Base-by-base conservation (phyloP, 2,888 invertebrate genomes). In the Melanotus villosus region DNA sequence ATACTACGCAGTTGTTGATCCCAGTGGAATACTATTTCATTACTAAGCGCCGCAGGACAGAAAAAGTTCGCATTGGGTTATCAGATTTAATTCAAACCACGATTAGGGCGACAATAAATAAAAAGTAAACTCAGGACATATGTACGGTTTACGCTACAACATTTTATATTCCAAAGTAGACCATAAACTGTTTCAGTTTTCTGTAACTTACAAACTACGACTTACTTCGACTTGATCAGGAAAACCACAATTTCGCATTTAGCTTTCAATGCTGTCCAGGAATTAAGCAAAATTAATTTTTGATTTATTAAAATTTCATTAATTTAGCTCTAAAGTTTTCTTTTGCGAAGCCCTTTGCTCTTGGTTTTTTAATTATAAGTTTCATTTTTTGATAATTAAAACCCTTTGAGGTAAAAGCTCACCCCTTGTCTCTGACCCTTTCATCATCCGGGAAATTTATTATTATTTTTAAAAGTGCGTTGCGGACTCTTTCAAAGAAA, bases 51-150 rank as follows among this genome's bases (percentile, higher is more conserved):
- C 23, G 23, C 3, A n/a, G 26, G 26, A 3, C 26, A 23, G n/a
- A 47, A 41, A 47, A 26, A 19, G 26, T 23, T 23, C 26, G 6
- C 23, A 10, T n/a, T n/a, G 23, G 26, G 10, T 5, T 47, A 47
- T 47, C 47, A 12, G 23, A 47, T 26, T 26, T 26, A 47, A 47
- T 47, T 47, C 23, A 23, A 21, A 23, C 1, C 47, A 47, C 47
- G 23, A 23, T 47, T 47, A 47, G 21, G 19, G 16, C n/a, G 9
- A 2, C 19, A 23, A 47, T 47, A 47, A 47, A 47, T 47, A 47
- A 26, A 26, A 47, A 26, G 41, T 41, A 14, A 41, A 9, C 14
- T 41, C 14, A 9, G 18, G 6, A 18, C 14, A 16, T 41, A 41
- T 12, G 12, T 41, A 41, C 7, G 16, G 16, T 16, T 16, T 34